These are phyloP conservation scores for Cheilosia vulpina DNA, from an alignment of 2,888 invertebrate genomes.

Conservation along the genomic window DNA sequence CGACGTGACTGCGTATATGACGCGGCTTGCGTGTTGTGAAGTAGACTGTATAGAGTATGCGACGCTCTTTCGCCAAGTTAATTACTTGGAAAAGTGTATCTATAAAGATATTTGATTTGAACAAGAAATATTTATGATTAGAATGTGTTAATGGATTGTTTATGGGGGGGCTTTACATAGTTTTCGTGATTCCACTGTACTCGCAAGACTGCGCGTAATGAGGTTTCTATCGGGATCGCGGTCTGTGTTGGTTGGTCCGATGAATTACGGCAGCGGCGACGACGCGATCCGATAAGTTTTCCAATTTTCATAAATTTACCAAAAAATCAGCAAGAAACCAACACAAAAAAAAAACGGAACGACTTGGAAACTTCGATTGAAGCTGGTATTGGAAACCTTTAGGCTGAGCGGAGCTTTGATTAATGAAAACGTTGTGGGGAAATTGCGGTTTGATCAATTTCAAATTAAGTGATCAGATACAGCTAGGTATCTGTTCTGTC, in stretches of 20 bases:
- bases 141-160: conserved; percentile 73
- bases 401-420: conserved; percentile 21
- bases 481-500: not conserved
- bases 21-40: not conserved
- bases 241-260: conserved; percentile 26
- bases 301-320: conserved; percentile 70
- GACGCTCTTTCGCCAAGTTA: conserved; percentile 41
- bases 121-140: conserved; percentile 71
- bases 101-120: conserved; percentile 62
- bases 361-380: conserved; percentile 13
- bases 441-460: conserved; percentile 30
- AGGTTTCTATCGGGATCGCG: conserved; percentile 33
- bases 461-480: conserved; percentile 2
- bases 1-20: conserved; percentile 34
- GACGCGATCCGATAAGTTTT: conserved; percentile 65
- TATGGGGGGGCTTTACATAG: conserved; percentile 30
- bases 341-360: too few relatives aligned
- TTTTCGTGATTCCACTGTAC: conserved; percentile 7
- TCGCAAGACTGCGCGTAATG: not conserved
- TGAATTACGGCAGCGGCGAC: conserved; percentile 19
- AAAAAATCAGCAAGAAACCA: conserved; percentile 8
- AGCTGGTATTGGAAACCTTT: conserved; percentile 27
- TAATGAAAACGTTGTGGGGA: conserved; percentile 37
- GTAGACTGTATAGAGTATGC: not conserved
- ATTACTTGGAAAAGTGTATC: conserved; percentile 69